Conservation (phyloP, 2,113 vertebrate genomes). For the Nestor notabilis region DNA sequence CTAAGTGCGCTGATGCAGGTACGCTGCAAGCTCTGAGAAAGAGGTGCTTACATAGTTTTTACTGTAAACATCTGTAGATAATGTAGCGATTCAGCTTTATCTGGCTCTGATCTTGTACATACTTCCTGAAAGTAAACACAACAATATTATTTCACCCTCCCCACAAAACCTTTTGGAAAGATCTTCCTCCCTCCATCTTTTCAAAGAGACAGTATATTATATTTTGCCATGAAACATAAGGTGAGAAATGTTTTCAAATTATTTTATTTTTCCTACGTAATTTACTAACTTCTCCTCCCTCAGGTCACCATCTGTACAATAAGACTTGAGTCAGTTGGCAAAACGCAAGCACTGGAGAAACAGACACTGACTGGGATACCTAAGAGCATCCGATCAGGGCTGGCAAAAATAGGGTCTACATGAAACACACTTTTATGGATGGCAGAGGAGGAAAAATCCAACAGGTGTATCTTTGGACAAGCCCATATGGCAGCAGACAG, state of each 20-base stretch:
- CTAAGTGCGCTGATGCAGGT: not conserved
- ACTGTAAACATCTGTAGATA: not conserved
- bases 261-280: not conserved
- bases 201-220: not conserved
- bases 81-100: not conserved
- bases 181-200: not conserved
- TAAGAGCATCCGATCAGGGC: fast-evolving
- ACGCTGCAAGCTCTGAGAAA: not conserved
- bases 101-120: fast-evolving
- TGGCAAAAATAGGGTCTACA: not conserved
- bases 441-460: not conserved
- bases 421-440: not conserved
- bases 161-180: not conserved
- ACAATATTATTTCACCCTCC: not conserved
- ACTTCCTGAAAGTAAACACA: not conserved
- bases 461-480: not conserved
- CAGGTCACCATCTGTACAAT: not conserved
- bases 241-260: not conserved
- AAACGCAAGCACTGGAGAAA: not conserved
- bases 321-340: not conserved
- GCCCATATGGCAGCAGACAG: not conserved
- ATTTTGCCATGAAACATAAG: not conserved
- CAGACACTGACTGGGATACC: not conserved
- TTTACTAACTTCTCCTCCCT: not conserved
- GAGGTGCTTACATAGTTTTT: not conserved